phyloP scores from a whole-genome alignment of 2,888 invertebrate genomes.

The Linnaemya vulpina region DNA sequence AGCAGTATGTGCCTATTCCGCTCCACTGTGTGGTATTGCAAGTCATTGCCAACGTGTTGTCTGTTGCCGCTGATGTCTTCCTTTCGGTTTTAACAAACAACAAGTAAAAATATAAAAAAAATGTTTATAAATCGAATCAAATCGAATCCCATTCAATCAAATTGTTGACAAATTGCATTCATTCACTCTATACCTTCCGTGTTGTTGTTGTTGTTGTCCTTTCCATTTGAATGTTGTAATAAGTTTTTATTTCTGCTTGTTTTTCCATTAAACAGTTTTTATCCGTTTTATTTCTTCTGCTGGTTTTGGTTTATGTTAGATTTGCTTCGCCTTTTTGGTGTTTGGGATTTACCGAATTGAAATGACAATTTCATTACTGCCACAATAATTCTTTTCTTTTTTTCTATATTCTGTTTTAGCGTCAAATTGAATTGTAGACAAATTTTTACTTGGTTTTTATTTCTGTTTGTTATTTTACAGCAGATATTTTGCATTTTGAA shows the following conservation, averaged over 20 bases:
- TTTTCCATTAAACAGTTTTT: conserved; percentile 40
- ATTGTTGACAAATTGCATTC: conserved; percentile 72
- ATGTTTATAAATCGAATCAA: conserved; percentile 68
- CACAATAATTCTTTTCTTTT: conserved; percentile 55
- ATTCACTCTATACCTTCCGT: conserved; percentile 55
- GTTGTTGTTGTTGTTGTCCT: conserved; percentile 4
- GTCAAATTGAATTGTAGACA: conserved; percentile 67
- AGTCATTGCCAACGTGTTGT: conserved; percentile 32
- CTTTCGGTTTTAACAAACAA: conserved; percentile 22
- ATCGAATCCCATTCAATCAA: conserved; percentile 71
- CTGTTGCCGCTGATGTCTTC: conserved; percentile 43
- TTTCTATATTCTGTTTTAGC: conserved; percentile 31
- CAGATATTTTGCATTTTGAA: conserved; percentile 9
- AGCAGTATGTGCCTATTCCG: neutral
- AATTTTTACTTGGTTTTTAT: conserved; percentile 33
- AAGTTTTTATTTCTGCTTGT: conserved; percentile 10
- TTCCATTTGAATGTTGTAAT: conserved; percentile 11
- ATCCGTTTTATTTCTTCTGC: neutral
- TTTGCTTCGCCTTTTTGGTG: conserved; percentile 57
- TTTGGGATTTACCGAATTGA: conserved; percentile 71
- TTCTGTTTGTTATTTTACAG: conserved; percentile 13
- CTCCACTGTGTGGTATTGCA: conserved; percentile 7
- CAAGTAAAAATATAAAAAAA: conserved; percentile 20
- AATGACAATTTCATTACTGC: conserved; percentile 71
- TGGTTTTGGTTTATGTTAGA: conserved; percentile 54